These are phyloP conservation scores for Caenorhabditis sp. DNA, from an alignment of 2,888 invertebrate species.

Conservation along the genomic window DNA sequence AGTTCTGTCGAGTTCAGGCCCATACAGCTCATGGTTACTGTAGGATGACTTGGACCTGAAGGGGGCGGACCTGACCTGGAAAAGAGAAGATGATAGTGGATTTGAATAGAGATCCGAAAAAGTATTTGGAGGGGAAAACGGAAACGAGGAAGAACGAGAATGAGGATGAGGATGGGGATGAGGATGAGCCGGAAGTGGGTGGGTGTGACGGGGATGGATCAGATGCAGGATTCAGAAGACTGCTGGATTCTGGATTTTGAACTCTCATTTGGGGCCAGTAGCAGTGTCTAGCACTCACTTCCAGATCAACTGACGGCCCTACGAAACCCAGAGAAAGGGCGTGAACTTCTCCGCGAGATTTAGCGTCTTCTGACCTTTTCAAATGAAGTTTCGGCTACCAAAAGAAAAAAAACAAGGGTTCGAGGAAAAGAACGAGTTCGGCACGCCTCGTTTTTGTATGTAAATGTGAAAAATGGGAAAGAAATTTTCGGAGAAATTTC, in stretches of 20 bases:
- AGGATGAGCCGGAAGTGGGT: slow-evolving; percentile 9
- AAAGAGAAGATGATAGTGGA: slow-evolving; percentile 8
- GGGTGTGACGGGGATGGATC: slow-evolving; percentile 6
- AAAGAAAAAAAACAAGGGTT: no score
- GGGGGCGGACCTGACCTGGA: neutral
- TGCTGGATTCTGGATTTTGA: neutral
- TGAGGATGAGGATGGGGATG: no score
- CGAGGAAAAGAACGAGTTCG: slow-evolving; percentile 19
- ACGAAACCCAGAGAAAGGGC: no score
- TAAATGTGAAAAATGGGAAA: slow-evolving; percentile 2
- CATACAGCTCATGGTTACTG: slow-evolving; percentile 58
- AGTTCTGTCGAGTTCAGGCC: slow-evolving; percentile 66
- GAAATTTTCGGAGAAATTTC: neutral
- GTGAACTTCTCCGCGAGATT: neutral
- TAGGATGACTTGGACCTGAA: neutral
- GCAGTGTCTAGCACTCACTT: no score
- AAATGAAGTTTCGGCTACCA: neutral
- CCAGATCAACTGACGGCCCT: no score
- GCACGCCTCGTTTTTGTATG: slow-evolving; percentile 19
- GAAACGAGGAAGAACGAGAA: slow-evolving; percentile 9
- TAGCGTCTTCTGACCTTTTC: neutral
- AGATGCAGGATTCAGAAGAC: neutral
- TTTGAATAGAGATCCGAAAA: no score
- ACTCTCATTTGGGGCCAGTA: no score
- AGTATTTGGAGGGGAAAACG: slow-evolving; percentile 3